Conservation (phyloP, 2,888 invertebrate genomes). For the Mycalesis mineus region DNA sequence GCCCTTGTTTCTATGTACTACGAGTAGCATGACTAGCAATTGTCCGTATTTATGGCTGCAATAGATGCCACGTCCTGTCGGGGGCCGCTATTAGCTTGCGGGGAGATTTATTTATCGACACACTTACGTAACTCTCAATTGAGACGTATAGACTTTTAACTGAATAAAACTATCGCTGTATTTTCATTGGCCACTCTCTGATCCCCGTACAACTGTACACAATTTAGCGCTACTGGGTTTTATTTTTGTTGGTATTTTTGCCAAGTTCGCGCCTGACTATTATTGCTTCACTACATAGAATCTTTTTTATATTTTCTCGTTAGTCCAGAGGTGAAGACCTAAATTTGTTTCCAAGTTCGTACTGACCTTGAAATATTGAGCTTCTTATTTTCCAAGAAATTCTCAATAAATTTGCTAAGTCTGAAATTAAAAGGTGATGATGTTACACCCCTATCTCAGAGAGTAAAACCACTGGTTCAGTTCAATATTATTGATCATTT, state of each 20-base stretch:
- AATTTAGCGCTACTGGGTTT: background rate
- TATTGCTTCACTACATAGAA: too few species aligned
- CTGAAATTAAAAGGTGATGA: too few species aligned
- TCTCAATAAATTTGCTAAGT: too few species aligned
- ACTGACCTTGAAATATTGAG: too few species aligned
- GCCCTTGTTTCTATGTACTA: too few species aligned
- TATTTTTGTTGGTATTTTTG: background rate
- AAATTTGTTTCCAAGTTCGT: too few species aligned
- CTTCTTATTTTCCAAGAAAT: too few species aligned
- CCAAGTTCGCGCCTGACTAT: background rate
- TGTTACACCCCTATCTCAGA: too few species aligned
- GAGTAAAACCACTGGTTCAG: too few species aligned
- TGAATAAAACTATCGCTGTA: background rate
- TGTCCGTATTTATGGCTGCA: constrained; percentile 7
- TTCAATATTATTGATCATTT: too few species aligned
- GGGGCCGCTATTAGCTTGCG: constrained; percentile 1
- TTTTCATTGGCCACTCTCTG: background rate
- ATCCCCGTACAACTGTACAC: background rate
- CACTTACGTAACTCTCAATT: constrained; percentile 4
- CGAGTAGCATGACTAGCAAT: background rate
- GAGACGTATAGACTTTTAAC: constrained; percentile 4
- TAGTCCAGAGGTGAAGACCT: too few species aligned
- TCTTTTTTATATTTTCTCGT: too few species aligned
- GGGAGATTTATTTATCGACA: constrained; percentile 10
- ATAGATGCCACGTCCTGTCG: constrained; percentile 6